phyloP scores from a whole-genome alignment of 1,140 invertebrate genomes.

The Rhyzopertha dominica region DNA sequence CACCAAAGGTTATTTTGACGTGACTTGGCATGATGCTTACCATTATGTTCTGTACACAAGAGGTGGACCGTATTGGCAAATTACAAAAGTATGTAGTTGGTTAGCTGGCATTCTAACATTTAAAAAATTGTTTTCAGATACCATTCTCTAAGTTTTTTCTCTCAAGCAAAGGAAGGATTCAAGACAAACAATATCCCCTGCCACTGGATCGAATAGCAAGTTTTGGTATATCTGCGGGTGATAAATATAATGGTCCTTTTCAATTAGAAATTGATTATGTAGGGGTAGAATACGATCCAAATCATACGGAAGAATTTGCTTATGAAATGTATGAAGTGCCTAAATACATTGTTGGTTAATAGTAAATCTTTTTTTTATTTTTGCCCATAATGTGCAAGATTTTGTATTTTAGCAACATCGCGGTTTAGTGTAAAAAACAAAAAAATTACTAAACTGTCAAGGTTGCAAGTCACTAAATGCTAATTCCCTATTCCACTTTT shows the following conservation, averaged over 20 bases:
- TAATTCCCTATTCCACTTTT: too few species aligned
- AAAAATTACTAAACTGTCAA: too few species aligned
- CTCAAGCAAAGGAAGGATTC: conserved; percentile 75
- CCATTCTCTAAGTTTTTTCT: conserved; percentile 94
- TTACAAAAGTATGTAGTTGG: conserved; percentile 61
- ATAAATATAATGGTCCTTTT: conserved; percentile 78
- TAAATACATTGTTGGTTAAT: conserved; percentile 61
- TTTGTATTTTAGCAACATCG: too few species aligned
- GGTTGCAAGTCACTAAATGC: too few species aligned
- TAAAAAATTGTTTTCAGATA: conserved; percentile 58
- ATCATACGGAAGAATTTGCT: conserved; percentile 74
- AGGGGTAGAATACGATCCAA: conserved; percentile 72
- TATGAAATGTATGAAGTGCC: conserved; percentile 83
- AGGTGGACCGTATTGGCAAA: conserved; percentile 96
- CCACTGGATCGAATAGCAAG: conserved; percentile 55
- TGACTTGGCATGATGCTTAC: conserved; percentile 80
- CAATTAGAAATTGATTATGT: conserved; percentile 91
- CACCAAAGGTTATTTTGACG: conserved; percentile 65
- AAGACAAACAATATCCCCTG: conserved; percentile 71
- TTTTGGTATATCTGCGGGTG: conserved; percentile 77
- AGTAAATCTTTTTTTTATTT: too few species aligned
- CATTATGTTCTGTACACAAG: conserved; percentile 80
- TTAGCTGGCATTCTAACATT: conserved; percentile 9
- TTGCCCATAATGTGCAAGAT: too few species aligned
- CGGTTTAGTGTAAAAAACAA: too few species aligned